A percentile compares a stretch with the other conserved stretches of the same genome.
phyloP scores from a whole-genome alignment of 2,113 vertebrate species.

The Coptodon bakossiorum region DNA sequence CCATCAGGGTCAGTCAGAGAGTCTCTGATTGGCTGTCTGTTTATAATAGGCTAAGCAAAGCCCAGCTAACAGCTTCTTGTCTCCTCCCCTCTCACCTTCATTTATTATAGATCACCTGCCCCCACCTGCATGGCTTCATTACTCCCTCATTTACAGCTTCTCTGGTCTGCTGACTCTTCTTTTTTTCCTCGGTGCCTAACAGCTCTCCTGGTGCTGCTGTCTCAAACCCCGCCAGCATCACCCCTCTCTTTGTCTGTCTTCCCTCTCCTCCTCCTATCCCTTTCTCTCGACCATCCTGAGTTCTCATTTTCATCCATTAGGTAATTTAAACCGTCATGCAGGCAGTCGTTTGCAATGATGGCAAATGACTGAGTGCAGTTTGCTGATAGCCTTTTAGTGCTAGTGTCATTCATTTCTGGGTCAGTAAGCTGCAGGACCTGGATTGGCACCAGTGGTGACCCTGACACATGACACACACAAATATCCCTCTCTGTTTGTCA shows the following conservation, averaged over 20 bases:
- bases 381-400: slow-evolving; percentile 64
- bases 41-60: slow-evolving; percentile 25
- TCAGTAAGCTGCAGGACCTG: slow-evolving; percentile 45
- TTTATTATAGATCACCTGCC: slow-evolving; percentile 69
- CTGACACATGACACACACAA: background rate
- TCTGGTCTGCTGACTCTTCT: slow-evolving; percentile 56
- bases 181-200: slow-evolving; percentile 33
- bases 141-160: slow-evolving; percentile 60
- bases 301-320: slow-evolving; percentile 10
- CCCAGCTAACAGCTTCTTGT: background rate
- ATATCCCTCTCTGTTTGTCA: background rate
- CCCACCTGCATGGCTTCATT: slow-evolving; percentile 66
- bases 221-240: slow-evolving; percentile 9
- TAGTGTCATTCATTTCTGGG: slow-evolving; percentile 60
- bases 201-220: slow-evolving; percentile 8
- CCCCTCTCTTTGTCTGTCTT: slow-evolving; percentile 27
- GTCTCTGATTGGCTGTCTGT: slow-evolving; percentile 11
- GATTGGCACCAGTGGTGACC: slow-evolving; percentile 11
- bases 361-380: slow-evolving; percentile 41
- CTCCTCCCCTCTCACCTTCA: slow-evolving; percentile 39
- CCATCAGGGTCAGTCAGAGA: background rate
- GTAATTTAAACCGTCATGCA: slow-evolving; percentile 26
- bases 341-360: background rate
- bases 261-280: background rate
- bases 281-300: background rate